Evolutionary conservation across 2,113 vertebrate genomes (phyloP).

Genomic region (Brienomyrus brachyistius): DNA sequence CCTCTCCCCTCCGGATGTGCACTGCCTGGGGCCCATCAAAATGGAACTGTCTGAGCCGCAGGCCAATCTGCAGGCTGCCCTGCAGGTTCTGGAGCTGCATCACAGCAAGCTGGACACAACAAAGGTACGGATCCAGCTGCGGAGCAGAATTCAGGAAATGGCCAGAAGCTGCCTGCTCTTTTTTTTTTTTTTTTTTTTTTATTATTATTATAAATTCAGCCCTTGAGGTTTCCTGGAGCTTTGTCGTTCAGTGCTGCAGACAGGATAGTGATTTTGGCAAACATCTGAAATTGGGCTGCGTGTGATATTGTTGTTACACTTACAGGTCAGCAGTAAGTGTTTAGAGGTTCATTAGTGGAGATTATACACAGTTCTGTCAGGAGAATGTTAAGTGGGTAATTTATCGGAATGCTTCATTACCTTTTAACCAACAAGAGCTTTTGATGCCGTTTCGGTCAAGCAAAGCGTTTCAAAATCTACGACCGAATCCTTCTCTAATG

Average conservation of each 20-base stretch:
- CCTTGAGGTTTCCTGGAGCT: rapidly evolving
- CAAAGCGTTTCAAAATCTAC: not conserved
- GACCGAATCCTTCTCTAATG: not conserved
- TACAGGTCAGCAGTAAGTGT: not conserved
- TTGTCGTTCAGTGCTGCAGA: not conserved
- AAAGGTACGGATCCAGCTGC: slow-evolving; percentile 65
- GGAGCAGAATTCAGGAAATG: not conserved
- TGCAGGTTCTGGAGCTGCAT: slow-evolving; percentile 87
- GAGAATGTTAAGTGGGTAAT: not conserved
- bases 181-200: no score
- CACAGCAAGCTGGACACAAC: slow-evolving; percentile 94
- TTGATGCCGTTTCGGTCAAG: not conserved
- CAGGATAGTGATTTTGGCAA: not conserved
- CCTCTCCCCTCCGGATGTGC: slow-evolving; percentile 87
- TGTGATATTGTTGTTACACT: not conserved
- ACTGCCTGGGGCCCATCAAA: slow-evolving; percentile 89
- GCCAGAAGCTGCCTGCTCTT: not conserved
- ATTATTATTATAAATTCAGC: no score
- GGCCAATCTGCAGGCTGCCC: slow-evolving; percentile 85
- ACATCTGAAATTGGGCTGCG: not conserved
- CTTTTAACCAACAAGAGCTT: not conserved
- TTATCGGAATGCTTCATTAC: not conserved
- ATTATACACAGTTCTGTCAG: not conserved
- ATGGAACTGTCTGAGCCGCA: slow-evolving; percentile 85
- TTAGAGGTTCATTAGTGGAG: not conserved